Evolutionary conservation across 1,140 invertebrate genomes (phyloP).

Genomic region (Capitella teleta): DNA sequence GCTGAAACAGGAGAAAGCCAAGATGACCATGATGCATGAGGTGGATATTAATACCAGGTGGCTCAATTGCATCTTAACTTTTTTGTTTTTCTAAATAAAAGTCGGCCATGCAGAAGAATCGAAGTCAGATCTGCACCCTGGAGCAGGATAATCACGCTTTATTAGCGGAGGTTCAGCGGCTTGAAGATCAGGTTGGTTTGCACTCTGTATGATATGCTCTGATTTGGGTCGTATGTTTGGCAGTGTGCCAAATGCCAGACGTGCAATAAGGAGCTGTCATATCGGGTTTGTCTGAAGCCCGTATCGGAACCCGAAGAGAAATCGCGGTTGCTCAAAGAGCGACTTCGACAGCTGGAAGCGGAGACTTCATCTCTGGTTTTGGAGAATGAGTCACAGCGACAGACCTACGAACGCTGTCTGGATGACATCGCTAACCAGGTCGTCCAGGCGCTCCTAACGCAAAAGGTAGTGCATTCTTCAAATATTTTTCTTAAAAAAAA

Average conservation of each 20-base stretch:
- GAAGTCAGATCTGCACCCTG: conserved; percentile 56
- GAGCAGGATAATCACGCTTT: conserved; percentile 65
- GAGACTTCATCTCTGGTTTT: conserved; percentile 50
- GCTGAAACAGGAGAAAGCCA: conserved; percentile 64
- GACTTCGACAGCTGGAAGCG: conserved; percentile 43
- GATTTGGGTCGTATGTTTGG: no score
- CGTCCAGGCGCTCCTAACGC: conserved; percentile 65
- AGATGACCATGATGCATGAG: conserved; percentile 62
- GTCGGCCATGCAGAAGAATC: conserved; percentile 55
- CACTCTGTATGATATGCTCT: no score
- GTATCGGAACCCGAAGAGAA: no score
- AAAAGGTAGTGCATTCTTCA: conserved; percentile 68
- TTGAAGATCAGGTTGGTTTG: conserved; percentile 46
- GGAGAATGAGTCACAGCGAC: conserved; percentile 52
- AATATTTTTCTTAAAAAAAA: background rate
- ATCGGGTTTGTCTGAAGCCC: no score
- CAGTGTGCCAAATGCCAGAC: no score
- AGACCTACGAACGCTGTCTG: conserved; percentile 61
- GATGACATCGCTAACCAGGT: conserved; percentile 70
- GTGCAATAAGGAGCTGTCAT: no score
- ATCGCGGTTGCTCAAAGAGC: background rate
- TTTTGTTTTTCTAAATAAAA: no score
- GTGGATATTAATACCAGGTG: no score
- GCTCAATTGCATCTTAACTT: no score
- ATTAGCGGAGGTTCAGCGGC: conserved; percentile 50